Percentiles rank a stretch among this genome's conserved stretches.
phyloP scores from a whole-genome alignment of 2,888 invertebrate species.

The Drosophila nr. medialis region DNA sequence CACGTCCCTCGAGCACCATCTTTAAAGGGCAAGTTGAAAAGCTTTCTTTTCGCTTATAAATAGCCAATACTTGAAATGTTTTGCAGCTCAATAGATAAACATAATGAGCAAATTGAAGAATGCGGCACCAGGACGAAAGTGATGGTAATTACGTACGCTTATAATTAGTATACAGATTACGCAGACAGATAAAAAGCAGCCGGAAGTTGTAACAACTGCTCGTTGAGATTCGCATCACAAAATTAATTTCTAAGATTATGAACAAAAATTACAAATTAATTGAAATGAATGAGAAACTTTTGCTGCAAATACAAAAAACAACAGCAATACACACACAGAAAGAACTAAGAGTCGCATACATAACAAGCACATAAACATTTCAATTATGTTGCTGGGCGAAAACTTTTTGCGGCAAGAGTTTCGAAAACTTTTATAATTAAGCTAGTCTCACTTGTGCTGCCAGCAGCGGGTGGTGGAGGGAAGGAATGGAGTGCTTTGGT shows the following conservation, averaged over 20 bases:
- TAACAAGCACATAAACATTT: slow-evolving; percentile 63
- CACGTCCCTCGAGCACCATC: slow-evolving; percentile 6
- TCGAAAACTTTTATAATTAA: slow-evolving; percentile 68
- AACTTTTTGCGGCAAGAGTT: slow-evolving; percentile 46
- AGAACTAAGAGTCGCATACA: neutral
- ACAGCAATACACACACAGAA: slow-evolving; percentile 4
- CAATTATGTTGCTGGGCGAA: slow-evolving; percentile 64
- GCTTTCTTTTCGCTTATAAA: slow-evolving; percentile 39
- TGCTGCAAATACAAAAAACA: slow-evolving; percentile 27
- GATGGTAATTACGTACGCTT: slow-evolving; percentile 54
- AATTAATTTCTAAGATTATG: slow-evolving; percentile 55
- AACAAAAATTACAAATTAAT: slow-evolving; percentile 64
- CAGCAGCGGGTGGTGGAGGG: too few relatives aligned
- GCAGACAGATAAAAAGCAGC: slow-evolving; percentile 23
- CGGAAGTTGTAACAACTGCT: slow-evolving; percentile 27
- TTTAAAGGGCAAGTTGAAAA: slow-evolving; percentile 10
- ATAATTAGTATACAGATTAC: slow-evolving; percentile 64
- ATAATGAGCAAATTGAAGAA: slow-evolving; percentile 12
- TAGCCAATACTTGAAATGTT: slow-evolving; percentile 57
- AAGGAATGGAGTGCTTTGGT: slow-evolving; percentile 33
- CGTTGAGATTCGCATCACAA: slow-evolving; percentile 5
- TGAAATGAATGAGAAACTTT: slow-evolving; percentile 63
- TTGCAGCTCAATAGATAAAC: slow-evolving; percentile 46
- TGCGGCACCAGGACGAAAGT: neutral
- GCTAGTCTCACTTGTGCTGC: slow-evolving; percentile 12